Evolutionary conservation across 2,888 invertebrate species (phyloP), one percentile per base, ranked within the genome.

Genomic region (Halictus quadricinctus): DNA sequence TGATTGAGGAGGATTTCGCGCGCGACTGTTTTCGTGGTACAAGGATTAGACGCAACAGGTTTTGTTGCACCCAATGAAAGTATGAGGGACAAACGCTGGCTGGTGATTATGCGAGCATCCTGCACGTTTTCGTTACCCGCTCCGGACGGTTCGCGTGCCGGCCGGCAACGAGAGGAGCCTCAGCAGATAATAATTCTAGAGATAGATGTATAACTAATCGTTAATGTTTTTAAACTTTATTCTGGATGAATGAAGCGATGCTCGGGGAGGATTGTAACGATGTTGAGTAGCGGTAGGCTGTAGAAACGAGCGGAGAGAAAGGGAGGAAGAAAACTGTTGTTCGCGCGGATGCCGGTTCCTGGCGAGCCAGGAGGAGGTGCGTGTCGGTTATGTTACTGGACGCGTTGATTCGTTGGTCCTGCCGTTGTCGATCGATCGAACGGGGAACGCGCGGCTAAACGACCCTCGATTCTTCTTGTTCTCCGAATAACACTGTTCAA

Each of bases 151-250:
- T 85, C 84, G 87, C 79, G 43, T 43, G n/a, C 72, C 69, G 79
- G 48, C 79, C 80, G 70, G 66, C 77, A 70, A 84, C 73, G 78
- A 81, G 80, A 86, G 60, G 72, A 83, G 79, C 79, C 83, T 79
- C 87, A 73, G 77, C 85, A 81, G 87, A 88, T 86, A 86, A 86
- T 88, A 90, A 90, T 89, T 89, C 90, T 86, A 90, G 89, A 89
- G 86, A 90, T 86, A 89, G 80, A 89, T 90, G 90, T 90, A 91
- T 90, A 89, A 93, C 90, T 90, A 66, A 91, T 92, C 93, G 93
- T 94, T 93, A 92, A 92, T 91, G 93, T 93, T 93, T 93, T 90
- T 90, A 93, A 93, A 93, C 93, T 93, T 93, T 94, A 93, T 92
- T 90, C 90, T 89, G 87, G 88, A 87, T 77, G 87, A 81, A 72